Conservation (phyloP, 2,888 invertebrate genomes). For the Ectobius pallidus region DNA sequence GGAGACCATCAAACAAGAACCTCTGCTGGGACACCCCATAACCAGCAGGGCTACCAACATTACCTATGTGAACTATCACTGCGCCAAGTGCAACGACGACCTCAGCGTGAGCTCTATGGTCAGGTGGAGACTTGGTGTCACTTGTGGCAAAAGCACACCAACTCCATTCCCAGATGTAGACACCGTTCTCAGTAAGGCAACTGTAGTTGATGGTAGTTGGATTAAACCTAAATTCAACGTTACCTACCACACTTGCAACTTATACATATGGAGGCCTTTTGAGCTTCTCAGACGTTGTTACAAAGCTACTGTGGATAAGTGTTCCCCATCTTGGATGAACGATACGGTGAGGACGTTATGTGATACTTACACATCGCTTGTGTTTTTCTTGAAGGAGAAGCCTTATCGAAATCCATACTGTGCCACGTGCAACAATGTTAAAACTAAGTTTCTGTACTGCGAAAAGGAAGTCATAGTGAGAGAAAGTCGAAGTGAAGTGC, state of each 20-base stretch:
- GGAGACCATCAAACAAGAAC: neutral
- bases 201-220: neutral
- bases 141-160: neutral
- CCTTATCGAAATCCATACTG: neutral
- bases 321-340: neutral
- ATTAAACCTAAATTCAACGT: neutral
- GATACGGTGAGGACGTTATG: neutral
- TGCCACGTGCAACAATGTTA: neutral
- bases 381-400: neutral
- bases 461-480: too few species aligned
- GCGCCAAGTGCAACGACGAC: neutral
- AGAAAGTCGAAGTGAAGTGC: too few species aligned
- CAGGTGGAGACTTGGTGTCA: neutral
- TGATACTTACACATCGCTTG: neutral
- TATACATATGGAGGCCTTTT: neutral
- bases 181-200: neutral
- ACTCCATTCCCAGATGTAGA: neutral
- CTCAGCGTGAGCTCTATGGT: neutral
- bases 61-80: conserved; percentile 1
- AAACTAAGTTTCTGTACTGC: neutral
- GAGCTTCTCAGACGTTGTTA: neutral
- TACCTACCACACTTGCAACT: neutral
- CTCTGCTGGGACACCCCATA: neutral
- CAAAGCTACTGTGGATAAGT: neutral
- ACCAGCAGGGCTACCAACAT: conserved; percentile 17